These are phyloP conservation scores for Orycteropus afer DNA, from an alignment of 2,113 vertebrate species.

Conservation along the genomic window DNA sequence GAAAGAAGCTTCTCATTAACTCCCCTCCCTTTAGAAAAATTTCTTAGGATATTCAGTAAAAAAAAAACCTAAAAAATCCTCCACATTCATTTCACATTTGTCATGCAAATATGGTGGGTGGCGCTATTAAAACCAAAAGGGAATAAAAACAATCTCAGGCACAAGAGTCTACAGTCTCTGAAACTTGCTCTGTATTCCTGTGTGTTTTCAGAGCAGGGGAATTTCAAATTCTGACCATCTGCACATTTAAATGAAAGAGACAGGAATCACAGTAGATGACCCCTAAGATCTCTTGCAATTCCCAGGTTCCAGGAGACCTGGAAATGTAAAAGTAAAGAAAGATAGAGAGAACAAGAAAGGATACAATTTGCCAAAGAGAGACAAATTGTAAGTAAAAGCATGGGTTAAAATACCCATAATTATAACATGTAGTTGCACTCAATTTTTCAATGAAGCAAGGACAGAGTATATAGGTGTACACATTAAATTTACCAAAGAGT, in stretches of 20 bases:
- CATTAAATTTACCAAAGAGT: neutral
- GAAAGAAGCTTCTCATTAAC: constrained; percentile 34
- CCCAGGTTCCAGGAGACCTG: neutral
- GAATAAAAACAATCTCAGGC: neutral
- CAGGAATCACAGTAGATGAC: neutral
- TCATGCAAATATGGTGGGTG: neutral
- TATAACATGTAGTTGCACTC: neutral
- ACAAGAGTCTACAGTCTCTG: neutral
- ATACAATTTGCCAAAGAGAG: constrained; percentile 1
- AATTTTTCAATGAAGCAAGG: constrained; percentile 20
- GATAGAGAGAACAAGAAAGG: neutral
- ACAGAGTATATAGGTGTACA: neutral
- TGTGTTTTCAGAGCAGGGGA: neutral
- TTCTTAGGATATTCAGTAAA: neutral
- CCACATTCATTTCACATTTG: neutral
- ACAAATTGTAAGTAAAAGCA: neutral
- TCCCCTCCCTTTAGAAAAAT: neutral
- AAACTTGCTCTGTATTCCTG: neutral
- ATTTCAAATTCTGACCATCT: constrained; percentile 21
- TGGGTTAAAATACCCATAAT: constrained; percentile 34
- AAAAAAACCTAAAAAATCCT: neutral
- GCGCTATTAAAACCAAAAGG: neutral
- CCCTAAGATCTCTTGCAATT: neutral
- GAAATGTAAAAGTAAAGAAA: constrained; percentile 18
- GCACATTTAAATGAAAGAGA: neutral